phyloP scores from a whole-genome alignment of 2,888 invertebrate genomes.

The Parelbella ahira region DNA sequence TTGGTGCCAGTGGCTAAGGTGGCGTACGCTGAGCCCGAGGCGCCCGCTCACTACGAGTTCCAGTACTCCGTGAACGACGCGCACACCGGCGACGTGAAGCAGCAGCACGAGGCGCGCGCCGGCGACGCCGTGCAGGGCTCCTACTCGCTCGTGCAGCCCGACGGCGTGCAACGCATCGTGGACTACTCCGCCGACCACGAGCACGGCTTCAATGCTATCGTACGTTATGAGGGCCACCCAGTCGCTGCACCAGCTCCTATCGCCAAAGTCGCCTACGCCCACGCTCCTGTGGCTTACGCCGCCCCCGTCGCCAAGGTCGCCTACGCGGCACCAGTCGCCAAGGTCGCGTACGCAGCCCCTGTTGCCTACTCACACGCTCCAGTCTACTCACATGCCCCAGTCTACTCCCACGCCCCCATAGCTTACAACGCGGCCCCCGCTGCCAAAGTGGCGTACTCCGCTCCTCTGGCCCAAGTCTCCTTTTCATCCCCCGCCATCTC shows the following conservation, averaged over 20 bases:
- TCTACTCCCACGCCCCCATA: constrained; percentile 36
- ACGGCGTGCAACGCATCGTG: constrained; percentile 65
- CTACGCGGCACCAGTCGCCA: constrained; percentile 41
- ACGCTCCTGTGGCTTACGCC: constrained; percentile 37
- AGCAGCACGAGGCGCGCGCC: constrained; percentile 65
- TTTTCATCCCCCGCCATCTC: constrained; percentile 61
- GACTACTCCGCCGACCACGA: constrained; percentile 67
- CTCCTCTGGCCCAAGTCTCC: constrained; percentile 47
- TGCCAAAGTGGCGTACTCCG: constrained; percentile 37
- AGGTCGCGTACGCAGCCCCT: too few species aligned
- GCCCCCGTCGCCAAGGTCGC: constrained; percentile 39
- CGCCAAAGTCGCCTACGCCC: constrained; percentile 34
- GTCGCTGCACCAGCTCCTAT: constrained; percentile 35
- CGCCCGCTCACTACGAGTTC: constrained; percentile 67
- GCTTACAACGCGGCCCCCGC: constrained; percentile 42
- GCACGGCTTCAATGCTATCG: constrained; percentile 69
- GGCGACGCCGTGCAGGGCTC: constrained; percentile 69
- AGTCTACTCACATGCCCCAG: constrained; percentile 21
- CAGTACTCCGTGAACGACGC: constrained; percentile 67
- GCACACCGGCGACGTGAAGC: constrained; percentile 68
- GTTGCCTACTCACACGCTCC: constrained; percentile 58
- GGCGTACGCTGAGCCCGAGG: constrained; percentile 55
- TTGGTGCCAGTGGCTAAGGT: constrained; percentile 48
- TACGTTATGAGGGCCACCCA: constrained; percentile 66
- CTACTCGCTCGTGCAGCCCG: too few species aligned